Conservation (phyloP, 1,140 invertebrate species). For the Drosophila kikkawai region DNA sequence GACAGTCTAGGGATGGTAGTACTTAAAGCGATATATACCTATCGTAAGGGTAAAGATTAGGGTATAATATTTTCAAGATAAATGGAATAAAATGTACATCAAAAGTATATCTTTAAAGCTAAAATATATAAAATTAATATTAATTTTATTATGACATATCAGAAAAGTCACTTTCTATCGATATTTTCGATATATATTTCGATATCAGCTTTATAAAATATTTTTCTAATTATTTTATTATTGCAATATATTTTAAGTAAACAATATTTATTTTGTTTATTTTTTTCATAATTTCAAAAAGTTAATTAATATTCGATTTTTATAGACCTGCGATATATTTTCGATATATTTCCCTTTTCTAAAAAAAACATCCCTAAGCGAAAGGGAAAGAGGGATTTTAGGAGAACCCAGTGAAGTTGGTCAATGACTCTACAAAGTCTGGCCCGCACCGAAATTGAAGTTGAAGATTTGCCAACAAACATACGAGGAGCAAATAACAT, state of each 20-base stretch:
- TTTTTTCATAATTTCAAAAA: not conserved
- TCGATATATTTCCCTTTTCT: not conserved
- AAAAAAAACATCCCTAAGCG: not conserved
- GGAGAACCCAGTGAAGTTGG: conserved; percentile 43
- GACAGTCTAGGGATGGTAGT: not conserved
- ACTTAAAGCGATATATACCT: not conserved
- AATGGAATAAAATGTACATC: not conserved
- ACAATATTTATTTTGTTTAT: not conserved
- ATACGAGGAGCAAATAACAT: conserved; percentile 35
- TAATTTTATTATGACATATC: not conserved
- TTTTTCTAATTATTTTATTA: not conserved
- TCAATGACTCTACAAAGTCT: conserved; percentile 63
- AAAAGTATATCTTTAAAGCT: fast-evolving
- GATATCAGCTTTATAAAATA: not conserved
- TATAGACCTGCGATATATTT: not conserved
- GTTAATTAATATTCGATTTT: not conserved
- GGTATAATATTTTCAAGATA: not conserved
- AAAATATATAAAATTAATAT: no score
- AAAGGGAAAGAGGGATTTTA: conserved; percentile 9
- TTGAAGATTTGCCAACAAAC: conserved; percentile 56
- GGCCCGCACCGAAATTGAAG: conserved; percentile 22
- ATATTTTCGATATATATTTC: not conserved
- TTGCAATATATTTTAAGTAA: no score
- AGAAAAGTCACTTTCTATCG: not conserved
- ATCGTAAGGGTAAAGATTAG: not conserved